phyloP scores from a whole-genome alignment of 1,140 invertebrate species.

The Mizuhopecten yessoensis region DNA sequence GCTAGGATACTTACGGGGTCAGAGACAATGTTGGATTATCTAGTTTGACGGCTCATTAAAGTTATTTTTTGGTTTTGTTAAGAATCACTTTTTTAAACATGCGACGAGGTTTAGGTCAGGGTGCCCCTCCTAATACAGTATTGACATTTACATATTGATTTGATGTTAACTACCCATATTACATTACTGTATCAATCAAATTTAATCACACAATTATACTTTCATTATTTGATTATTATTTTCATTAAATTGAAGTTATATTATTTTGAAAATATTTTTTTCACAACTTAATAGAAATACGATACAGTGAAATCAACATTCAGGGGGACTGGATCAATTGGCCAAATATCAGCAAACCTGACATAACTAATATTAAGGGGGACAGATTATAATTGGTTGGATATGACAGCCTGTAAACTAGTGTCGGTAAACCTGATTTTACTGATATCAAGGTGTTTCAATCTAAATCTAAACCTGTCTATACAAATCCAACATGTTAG shows the following conservation, averaged over 20 bases:
- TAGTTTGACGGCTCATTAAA: constrained; percentile 24
- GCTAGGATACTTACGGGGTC: background rate
- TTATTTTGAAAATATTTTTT: background rate
- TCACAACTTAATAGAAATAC: background rate
- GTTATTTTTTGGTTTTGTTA: background rate
- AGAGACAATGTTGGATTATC: background rate
- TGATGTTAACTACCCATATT: background rate
- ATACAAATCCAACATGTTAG: no score
- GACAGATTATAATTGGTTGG: background rate
- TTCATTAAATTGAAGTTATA: background rate
- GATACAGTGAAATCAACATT: background rate
- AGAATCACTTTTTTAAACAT: background rate
- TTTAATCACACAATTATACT: background rate
- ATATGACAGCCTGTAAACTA: background rate
- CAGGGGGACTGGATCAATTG: no score
- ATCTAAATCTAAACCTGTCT: no score
- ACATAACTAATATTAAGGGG: background rate
- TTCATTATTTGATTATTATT: background rate
- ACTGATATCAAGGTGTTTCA: no score
- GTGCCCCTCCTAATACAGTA: background rate
- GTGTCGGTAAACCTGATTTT: no score
- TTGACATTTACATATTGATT: background rate
- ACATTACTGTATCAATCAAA: background rate
- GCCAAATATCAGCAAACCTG: background rate
- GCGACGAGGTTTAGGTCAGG: background rate